Percentiles rank a stretch among this genome's conserved stretches.
Evolutionary conservation across 1,140 invertebrate genomes (phyloP).

Genomic region (Palaemon carinicauda): DNA sequence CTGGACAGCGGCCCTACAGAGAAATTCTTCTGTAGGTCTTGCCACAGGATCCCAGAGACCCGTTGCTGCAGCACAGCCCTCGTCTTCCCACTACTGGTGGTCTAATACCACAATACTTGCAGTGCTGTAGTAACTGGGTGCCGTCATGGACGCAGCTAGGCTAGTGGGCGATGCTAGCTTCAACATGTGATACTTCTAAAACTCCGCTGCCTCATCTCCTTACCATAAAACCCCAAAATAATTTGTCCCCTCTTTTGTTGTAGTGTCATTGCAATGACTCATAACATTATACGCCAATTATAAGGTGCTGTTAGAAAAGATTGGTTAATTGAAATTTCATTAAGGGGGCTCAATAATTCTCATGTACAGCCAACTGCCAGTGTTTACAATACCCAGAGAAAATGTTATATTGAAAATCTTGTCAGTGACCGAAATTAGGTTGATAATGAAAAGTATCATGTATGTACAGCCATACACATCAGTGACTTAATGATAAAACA

Average conservation of each 20-base stretch:
- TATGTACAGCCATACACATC: not conserved
- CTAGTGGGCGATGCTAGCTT: conserved; percentile 34
- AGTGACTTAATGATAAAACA: not conserved
- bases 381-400: too few relatives aligned
- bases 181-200: not conserved
- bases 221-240: not conserved
- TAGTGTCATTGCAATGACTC: too few relatives aligned
- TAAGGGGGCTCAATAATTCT: too few relatives aligned
- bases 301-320: too few relatives aligned
- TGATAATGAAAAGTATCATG: too few relatives aligned
- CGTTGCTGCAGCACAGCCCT: conserved; percentile 25
- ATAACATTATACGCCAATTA: too few relatives aligned
- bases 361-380: too few relatives aligned
- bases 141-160: conserved; percentile 44
- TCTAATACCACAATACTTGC: conserved; percentile 21
- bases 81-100: conserved; percentile 40
- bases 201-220: not conserved
- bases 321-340: too few relatives aligned
- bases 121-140: conserved; percentile 25
- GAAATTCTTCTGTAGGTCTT: conserved; percentile 58
- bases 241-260: too few relatives aligned
- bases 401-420: too few relatives aligned
- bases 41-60: conserved; percentile 34
- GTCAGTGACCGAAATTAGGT: too few relatives aligned
- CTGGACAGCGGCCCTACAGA: conserved; percentile 58